These are phyloP conservation scores for Falco punctatus DNA, from an alignment of 2,113 vertebrate species.

Conservation along the genomic window DNA sequence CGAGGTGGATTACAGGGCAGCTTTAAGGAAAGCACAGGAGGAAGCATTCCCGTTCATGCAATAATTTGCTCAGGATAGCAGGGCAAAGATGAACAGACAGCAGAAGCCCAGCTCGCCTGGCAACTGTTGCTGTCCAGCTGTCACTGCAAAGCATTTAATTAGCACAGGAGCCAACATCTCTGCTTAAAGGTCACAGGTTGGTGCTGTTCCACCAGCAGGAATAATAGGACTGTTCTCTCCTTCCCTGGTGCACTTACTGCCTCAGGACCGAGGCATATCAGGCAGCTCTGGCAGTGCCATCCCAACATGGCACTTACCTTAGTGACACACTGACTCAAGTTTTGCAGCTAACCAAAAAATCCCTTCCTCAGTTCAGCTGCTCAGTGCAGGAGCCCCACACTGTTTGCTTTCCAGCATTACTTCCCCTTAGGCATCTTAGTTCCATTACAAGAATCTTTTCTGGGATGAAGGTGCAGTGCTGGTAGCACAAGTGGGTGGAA, in stretches of 20 bases:
- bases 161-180: background rate
- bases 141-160: background rate
- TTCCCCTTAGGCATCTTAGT: background rate
- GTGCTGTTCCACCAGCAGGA: background rate
- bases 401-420: background rate
- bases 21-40: background rate
- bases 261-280: background rate
- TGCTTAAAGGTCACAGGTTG: background rate
- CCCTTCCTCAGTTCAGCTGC: background rate
- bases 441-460: background rate
- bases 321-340: background rate
- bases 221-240: background rate
- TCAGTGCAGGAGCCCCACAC: fast-evolving
- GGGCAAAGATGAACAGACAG: background rate
- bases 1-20: background rate
- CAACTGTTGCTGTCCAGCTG: slow-evolving; percentile 35
- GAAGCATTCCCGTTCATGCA: background rate
- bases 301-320: background rate
- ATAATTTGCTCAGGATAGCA: background rate
- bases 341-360: background rate
- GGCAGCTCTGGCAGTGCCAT: background rate
- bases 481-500: background rate
- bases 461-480: background rate
- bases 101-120: background rate
- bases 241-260: fast-evolving